These are phyloP conservation scores for Drosophila bunnanda DNA, from an alignment of 2,888 invertebrate species.

Conservation along the genomic window DNA sequence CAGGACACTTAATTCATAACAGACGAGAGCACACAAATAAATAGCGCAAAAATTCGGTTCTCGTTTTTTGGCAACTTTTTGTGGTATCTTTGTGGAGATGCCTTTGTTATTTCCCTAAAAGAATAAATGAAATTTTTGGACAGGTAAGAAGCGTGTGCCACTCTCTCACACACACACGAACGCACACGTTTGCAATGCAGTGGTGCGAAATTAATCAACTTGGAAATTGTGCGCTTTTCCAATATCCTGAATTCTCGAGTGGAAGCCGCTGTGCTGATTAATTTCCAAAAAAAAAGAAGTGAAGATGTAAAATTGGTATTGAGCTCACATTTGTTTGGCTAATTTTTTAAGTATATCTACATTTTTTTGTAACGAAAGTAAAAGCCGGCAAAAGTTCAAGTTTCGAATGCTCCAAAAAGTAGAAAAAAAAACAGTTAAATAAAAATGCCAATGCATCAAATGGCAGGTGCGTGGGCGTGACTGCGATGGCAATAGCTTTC, in stretches of 20 bases:
- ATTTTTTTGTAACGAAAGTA: constrained; percentile 44
- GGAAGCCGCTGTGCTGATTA: constrained; percentile 23
- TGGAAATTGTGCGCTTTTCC: constrained; percentile 71
- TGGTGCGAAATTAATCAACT: constrained; percentile 62
- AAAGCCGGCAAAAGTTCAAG: constrained; percentile 49
- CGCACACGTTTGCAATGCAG: constrained; percentile 34
- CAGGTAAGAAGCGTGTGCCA: constrained; percentile 57
- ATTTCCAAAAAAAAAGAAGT: constrained; percentile 7
- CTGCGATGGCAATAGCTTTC: constrained; percentile 22
- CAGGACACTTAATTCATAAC: constrained; percentile 53
- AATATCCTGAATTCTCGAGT: constrained; percentile 67
- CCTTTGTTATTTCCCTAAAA: constrained; percentile 26
- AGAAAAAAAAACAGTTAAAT: background rate
- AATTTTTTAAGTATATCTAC: constrained; percentile 14
- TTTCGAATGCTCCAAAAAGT: constrained; percentile 15
- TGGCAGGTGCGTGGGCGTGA: constrained; percentile 3
- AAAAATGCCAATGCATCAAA: constrained; percentile 38
- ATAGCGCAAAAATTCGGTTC: constrained; percentile 36
- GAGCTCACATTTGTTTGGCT: constrained; percentile 22
- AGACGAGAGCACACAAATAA: constrained; percentile 51
- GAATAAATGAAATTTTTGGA: constrained; percentile 21
- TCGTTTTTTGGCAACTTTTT: constrained; percentile 44
- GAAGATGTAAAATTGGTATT: background rate
- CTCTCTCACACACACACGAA: constrained; percentile 12
- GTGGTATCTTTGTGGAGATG: constrained; percentile 26